Evolutionary conservation across 2,113 vertebrate species (phyloP).

Genomic region (Australoheros scitulus): DNA sequence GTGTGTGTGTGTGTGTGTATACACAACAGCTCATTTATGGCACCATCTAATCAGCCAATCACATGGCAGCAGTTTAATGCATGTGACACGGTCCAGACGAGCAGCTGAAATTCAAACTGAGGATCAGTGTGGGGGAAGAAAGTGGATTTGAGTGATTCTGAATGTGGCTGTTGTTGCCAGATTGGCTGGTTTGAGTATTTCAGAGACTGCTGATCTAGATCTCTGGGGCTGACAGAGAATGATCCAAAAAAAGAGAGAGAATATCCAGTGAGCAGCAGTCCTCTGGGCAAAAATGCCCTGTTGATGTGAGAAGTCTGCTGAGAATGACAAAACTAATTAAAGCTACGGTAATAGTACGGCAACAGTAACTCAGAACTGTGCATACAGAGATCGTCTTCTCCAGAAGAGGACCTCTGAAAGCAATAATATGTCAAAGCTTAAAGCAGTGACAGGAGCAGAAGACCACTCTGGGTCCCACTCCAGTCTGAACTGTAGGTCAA

Average conservation of each 20-base stretch:
- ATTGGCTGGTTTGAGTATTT: background rate
- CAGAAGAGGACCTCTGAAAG: no score
- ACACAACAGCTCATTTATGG: background rate
- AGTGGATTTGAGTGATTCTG: accelerated
- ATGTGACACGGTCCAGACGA: no score
- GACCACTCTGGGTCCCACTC: no score
- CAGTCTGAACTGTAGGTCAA: no score
- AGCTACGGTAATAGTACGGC: background rate
- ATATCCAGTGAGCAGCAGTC: background rate
- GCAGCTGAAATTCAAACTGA: background rate
- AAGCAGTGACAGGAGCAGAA: no score
- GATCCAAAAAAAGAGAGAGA: background rate
- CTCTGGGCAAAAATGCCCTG: background rate
- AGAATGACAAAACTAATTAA: background rate
- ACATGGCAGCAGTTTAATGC: background rate
- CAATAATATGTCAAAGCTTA: no score
- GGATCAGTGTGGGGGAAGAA: background rate
- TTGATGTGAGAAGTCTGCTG: background rate
- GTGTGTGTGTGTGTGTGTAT: no score
- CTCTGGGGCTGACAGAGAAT: accelerated
- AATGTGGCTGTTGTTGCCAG: background rate
- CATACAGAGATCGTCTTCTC: no score
- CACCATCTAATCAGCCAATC: background rate
- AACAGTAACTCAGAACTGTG: background rate
- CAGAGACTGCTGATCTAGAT: background rate